Base-by-base conservation (phyloP, 2,888 invertebrate genomes). In the Neoitamus cyanurus region DNA sequence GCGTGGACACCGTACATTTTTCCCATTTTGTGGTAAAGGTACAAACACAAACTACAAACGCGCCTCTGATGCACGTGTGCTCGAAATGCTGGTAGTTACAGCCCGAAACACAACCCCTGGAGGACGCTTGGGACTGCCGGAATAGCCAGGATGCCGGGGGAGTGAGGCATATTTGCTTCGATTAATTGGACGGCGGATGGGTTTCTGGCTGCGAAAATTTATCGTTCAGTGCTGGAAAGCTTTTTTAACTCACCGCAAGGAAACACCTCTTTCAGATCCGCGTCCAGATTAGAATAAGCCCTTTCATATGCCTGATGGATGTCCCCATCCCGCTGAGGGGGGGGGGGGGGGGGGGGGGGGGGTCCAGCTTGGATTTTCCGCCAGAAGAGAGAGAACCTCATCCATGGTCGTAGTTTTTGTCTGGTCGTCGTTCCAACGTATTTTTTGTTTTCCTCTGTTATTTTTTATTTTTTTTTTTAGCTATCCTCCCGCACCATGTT, bases 211-310 rank as follows among this genome's bases (percentile, higher is more conserved):
- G 34, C 9, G 31, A 73, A 34, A 34, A 20, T 11, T 34, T 73
- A 36, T 36, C 20, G 73, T 20, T 73, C 34, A 15, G 31, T 72
- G 28, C 15, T 15, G 72, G 34, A 31, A 34, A 34, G 34, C 72
- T 73, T 73, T 73, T 73, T 73, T 15, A 20, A 36, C 73, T 31
- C 20, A 73, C 73, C 73, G 31, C 73, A 73, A 36, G 70, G 36
- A 73, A 73, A 73, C 73, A 73, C 73, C 73, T 73, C 73, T 73
- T 73, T 73, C 20, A 73, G 73, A 34, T 73, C 5, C 36, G 36
- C 36, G 73, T 36, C 73, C 31, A 73, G 73, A 73, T 73, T 73
- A 73, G 73, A 73, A 73, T 73, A 73, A 73, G 20, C 73, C 73
- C 36, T 20, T 73, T 73, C 31, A 36, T 34, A 36, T 15, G 36